Evolutionary conservation across 2,797 vertebrate species (phyloP).

Genomic region (Chromobotia macracanthus): DNA sequence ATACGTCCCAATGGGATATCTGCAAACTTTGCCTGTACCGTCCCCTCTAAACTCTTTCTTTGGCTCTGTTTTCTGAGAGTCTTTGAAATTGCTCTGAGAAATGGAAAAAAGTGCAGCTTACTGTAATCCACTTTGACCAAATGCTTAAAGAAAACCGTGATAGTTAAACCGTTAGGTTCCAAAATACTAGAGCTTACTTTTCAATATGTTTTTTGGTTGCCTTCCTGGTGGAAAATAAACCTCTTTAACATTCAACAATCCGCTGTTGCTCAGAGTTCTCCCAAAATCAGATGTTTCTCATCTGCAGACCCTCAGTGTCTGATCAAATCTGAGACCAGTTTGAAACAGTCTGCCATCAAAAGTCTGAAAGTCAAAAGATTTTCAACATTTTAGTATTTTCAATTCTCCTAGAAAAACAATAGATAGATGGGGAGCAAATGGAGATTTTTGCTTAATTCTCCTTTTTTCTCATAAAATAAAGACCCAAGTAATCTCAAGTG

Average conservation of each 20-base stretch:
- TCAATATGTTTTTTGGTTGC: background rate
- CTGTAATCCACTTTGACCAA: constrained; percentile 25
- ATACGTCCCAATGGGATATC: constrained; percentile 16
- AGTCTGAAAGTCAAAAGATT: too few relatives aligned
- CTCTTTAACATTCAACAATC: too few relatives aligned
- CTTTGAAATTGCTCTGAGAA: constrained; percentile 13
- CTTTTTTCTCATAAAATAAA: too few relatives aligned
- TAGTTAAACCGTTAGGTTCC: background rate
- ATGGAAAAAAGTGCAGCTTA: constrained; percentile 22
- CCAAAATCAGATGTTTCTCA: too few relatives aligned
- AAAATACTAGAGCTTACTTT: constrained; percentile 7
- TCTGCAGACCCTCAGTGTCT: background rate
- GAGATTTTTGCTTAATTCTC: too few relatives aligned
- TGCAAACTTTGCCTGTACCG: constrained; percentile 2
- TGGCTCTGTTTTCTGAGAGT: constrained; percentile 1
- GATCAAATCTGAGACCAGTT: too few relatives aligned
- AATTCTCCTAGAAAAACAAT: too few relatives aligned
- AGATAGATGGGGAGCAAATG: too few relatives aligned
- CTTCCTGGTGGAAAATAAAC: background rate
- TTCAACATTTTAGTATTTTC: too few relatives aligned
- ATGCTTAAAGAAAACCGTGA: constrained; percentile 9
- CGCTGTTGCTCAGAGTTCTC: too few relatives aligned
- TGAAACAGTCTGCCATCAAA: too few relatives aligned
- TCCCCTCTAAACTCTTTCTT: constrained; percentile 29
- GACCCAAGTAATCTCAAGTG: too few relatives aligned